phyloP scores from a whole-genome alignment of 1,140 invertebrate genomes.

The Reticulitermes speratus region DNA sequence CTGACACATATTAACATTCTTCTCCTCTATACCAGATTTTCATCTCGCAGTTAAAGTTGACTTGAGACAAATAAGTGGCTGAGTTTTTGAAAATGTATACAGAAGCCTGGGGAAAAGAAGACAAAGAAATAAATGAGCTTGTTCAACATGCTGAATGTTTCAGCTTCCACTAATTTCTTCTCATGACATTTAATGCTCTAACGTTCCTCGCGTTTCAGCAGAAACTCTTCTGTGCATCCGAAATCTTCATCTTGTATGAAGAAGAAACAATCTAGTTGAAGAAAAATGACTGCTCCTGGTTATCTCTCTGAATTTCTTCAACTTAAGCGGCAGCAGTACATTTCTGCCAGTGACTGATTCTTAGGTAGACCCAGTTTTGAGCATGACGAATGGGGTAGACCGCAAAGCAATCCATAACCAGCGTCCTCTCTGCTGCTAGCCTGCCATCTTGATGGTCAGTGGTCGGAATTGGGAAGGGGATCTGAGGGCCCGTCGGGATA shows the following conservation, averaged over 20 bases:
- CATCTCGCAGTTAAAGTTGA: no score
- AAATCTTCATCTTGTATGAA: background rate
- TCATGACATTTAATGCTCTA: background rate
- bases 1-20: no score
- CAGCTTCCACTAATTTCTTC: background rate
- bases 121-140: background rate
- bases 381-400: background rate
- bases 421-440: background rate
- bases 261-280: background rate
- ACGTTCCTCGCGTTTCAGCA: background rate
- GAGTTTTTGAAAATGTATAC: no score
- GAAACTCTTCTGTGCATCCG: background rate
- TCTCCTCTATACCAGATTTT: no score
- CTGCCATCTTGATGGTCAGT: background rate
- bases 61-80: no score
- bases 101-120: no score
- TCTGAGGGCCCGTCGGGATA: background rate
- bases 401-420: background rate
- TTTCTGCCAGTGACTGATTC: background rate
- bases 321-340: background rate
- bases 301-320: background rate
- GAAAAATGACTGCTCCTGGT: background rate
- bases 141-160: background rate
- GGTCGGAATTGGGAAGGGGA: background rate
- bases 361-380: constrained; percentile 6